A percentile compares a stretch with the other conserved stretches of the same genome.
Conservation (phyloP, 2,797 vertebrate species). For the Sebastiscus tertius region DNA sequence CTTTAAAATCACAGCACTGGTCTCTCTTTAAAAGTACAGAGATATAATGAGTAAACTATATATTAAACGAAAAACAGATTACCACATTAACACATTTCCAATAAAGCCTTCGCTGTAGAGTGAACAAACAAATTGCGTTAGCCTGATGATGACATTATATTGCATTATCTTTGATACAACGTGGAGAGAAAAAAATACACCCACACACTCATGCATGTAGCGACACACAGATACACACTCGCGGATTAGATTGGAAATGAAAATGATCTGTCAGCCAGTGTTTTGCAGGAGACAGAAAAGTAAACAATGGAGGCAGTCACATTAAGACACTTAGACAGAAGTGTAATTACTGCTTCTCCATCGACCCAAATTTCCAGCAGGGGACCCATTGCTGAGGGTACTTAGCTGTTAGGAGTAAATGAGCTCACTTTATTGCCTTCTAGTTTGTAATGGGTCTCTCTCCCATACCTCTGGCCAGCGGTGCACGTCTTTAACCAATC, state of each 20-base stretch:
- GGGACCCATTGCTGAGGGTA: conserved; percentile 77
- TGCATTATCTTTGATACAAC: conserved; percentile 18
- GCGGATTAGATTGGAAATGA: conserved; percentile 53
- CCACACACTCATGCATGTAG: conserved; percentile 10
- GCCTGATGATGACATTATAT: conserved; percentile 5
- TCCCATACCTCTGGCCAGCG: conserved; percentile 62
- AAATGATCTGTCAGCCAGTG: conserved; percentile 60
- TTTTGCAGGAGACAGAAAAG: conserved; percentile 65
- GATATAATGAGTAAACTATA: neutral
- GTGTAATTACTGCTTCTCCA: conserved; percentile 82
- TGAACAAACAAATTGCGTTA: conserved; percentile 13
- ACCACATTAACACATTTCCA: neutral
- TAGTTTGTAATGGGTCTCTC: conserved; percentile 74
- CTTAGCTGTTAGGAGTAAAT: conserved; percentile 74
- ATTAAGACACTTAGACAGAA: conserved; percentile 81
- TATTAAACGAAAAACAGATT: conserved; percentile 1
- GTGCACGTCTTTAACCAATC: conserved; percentile 67
- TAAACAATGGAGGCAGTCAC: conserved; percentile 75
- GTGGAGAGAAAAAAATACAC: conserved; percentile 7
- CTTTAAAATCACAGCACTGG: neutral
- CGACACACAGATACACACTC: neutral
- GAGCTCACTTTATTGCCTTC: conserved; percentile 77
- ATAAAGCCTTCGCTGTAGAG: neutral
- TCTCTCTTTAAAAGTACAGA: neutral
- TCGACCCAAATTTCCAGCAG: conserved; percentile 73